Percentiles rank a stretch among this genome's conserved stretches.
phyloP scores from a whole-genome alignment of 2,888 invertebrate species.

The Cheilosia vernalis region DNA sequence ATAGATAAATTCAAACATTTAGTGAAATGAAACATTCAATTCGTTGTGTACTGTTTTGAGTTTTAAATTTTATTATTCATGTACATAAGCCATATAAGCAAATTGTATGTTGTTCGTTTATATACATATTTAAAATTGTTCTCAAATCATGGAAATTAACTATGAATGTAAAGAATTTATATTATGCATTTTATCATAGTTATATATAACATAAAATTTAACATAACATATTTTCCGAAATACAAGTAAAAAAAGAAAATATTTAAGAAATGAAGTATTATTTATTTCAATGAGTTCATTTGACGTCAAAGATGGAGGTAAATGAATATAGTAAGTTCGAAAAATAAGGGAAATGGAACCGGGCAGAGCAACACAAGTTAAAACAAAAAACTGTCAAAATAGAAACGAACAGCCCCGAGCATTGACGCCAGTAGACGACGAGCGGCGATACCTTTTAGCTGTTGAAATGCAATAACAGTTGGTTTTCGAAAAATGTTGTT shows the following conservation, averaged over 20 bases:
- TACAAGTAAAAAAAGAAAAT: slow-evolving; percentile 16
- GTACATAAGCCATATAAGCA: slow-evolving; percentile 16
- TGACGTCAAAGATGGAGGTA: no score
- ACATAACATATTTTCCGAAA: slow-evolving; percentile 53
- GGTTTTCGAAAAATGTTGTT: no score
- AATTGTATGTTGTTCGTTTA: slow-evolving; percentile 18
- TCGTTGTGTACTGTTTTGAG: slow-evolving; percentile 24
- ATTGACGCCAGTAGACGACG: no score
- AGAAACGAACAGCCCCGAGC: no score
- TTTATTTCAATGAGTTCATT: neutral
- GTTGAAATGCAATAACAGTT: no score
- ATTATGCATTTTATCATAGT: slow-evolving; percentile 21
- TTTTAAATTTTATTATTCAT: slow-evolving; percentile 37
- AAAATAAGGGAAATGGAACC: no score
- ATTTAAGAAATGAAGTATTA: neutral
- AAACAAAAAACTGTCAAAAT: no score
- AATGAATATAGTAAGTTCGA: no score
- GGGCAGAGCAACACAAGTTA: no score
- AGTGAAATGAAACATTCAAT: slow-evolving; percentile 8
- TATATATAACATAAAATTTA: no score
- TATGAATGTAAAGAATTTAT: slow-evolving; percentile 53
- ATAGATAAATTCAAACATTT: neutral
- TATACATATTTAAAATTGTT: slow-evolving; percentile 7
- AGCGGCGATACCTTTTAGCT: no score
- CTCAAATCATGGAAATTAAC: slow-evolving; percentile 7